Conservation (phyloP, 2,797 vertebrate genomes). For the Adrianichthys oophorus region DNA sequence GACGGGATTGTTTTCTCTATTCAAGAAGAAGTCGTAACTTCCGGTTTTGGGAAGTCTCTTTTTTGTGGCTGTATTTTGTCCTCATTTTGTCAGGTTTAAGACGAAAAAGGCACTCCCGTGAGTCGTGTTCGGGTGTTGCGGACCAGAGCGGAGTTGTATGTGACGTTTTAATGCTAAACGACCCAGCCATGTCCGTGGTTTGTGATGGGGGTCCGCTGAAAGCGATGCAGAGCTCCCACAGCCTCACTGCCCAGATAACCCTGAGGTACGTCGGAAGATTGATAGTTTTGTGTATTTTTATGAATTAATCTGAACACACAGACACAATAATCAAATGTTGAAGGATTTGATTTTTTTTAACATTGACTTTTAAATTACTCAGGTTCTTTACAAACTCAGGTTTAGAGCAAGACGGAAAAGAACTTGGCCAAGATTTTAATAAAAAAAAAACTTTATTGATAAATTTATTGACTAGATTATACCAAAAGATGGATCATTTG, state of each 20-base stretch:
- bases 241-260: constrained; percentile 60
- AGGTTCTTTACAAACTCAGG: no score
- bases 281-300: no score
- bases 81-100: constrained; percentile 8
- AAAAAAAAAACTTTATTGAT: no score
- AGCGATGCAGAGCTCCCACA: constrained; percentile 79
- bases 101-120: not conserved
- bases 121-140: not conserved
- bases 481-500: no score
- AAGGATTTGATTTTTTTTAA: no score
- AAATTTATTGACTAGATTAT: no score
- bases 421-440: no score
- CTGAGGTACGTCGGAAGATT: constrained; percentile 70
- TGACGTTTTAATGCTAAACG: constrained; percentile 39
- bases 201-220: constrained; percentile 76
- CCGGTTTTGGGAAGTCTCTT: constrained; percentile 45
- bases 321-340: no score
- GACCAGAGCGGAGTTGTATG: constrained; percentile 46
- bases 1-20: not conserved
- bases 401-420: no score
- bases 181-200: constrained; percentile 76
- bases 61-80: constrained; percentile 35
- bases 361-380: no score
- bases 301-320: no score
- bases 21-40: constrained; percentile 55